phyloP scores from a whole-genome alignment of 2,113 vertebrate genomes.

The Neolamprologus modestus region DNA sequence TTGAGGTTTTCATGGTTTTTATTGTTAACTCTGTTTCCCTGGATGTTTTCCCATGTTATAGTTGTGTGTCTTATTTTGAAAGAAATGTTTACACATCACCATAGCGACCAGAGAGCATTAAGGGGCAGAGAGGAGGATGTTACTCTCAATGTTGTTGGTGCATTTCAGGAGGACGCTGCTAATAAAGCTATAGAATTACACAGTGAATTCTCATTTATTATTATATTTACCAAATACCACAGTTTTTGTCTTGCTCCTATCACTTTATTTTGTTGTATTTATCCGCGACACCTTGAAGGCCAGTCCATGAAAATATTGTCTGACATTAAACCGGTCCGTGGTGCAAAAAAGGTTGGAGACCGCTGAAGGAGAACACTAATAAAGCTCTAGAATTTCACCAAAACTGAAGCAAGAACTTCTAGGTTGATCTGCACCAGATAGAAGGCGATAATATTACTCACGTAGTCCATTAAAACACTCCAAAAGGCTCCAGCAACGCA shows the following conservation, averaged over 20 bases:
- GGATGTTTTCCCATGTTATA: fast-evolving
- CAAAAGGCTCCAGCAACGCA: neutral
- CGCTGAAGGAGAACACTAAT: fast-evolving
- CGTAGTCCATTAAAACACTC: neutral
- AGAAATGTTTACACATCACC: fast-evolving
- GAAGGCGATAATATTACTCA: neutral
- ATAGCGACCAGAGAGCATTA: neutral
- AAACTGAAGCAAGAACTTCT: neutral
- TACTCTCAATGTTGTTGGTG: neutral
- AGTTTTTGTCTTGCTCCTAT: neutral
- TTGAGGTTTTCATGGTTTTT: neutral
- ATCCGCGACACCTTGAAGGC: fast-evolving
- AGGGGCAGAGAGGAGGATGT: neutral
- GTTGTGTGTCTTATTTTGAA: neutral
- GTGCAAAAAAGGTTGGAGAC: fast-evolving
- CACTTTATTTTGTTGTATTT: neutral
- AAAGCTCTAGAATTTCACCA: neutral
- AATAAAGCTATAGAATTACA: neutral
- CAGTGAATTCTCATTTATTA: fast-evolving
- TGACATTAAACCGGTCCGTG: neutral
- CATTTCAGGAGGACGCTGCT: fast-evolving
- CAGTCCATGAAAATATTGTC: neutral
- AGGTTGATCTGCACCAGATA: neutral
- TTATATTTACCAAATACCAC: neutral
- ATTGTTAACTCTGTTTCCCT: fast-evolving